These are phyloP conservation scores for Syncerus caffer DNA, from an alignment of 2,797 vertebrate species.

Conservation along the genomic window DNA sequence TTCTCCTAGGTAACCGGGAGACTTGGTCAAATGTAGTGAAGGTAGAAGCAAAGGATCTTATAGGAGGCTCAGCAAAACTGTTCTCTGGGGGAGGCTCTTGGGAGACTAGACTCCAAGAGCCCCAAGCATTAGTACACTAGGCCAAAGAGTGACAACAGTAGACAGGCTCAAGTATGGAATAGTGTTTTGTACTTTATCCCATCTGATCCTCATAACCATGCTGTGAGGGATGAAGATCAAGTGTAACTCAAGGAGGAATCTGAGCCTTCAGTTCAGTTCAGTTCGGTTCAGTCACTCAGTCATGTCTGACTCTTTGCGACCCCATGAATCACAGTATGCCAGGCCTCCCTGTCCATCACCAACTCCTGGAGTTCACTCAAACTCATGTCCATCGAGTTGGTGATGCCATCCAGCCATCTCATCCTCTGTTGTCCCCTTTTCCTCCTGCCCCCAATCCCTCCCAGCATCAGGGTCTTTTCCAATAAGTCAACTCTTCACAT, in stretches of 20 bases:
- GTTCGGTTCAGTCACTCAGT: no score
- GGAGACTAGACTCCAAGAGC: neutral
- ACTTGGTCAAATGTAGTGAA: neutral
- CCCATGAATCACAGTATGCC: no score
- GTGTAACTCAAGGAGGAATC: neutral
- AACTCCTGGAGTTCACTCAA: no score
- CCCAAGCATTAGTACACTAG: neutral
- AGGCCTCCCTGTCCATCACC: no score
- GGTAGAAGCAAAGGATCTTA: neutral
- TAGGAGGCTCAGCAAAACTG: neutral
- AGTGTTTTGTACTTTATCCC: neutral
- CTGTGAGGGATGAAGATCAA: neutral
- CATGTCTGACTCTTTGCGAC: no score
- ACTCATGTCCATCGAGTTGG: no score
- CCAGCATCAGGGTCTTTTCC: no score
- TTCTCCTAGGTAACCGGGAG: neutral
- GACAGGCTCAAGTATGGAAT: neutral
- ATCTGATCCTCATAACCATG: neutral
- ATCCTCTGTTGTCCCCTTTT: no score
- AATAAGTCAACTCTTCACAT: no score
- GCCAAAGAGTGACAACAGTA: neutral
- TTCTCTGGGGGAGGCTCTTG: neutral
- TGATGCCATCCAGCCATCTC: no score
- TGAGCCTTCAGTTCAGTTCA: neutral
- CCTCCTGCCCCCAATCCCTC: no score